Evolutionary conservation across 2,113 vertebrate species (phyloP).

Genomic region (Oreotragus oreotragus): DNA sequence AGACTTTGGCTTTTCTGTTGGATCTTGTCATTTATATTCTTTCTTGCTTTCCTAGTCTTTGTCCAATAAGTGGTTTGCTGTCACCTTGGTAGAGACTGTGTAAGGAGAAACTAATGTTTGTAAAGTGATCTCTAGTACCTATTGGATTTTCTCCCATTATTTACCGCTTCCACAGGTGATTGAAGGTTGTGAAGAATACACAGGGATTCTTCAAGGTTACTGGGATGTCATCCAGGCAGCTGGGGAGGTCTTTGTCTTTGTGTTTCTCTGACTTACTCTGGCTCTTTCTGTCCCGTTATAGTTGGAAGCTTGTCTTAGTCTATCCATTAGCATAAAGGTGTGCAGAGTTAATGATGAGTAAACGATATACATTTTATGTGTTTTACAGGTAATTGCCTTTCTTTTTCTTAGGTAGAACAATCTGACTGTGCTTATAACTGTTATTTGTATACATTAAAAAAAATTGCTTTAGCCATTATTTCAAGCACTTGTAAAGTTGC

Average conservation of each 20-base stretch:
- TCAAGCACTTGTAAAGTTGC: conserved; percentile 55
- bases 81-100: background rate
- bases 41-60: background rate
- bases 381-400: conserved; percentile 70
- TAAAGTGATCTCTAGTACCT: background rate
- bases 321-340: conserved; percentile 55
- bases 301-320: conserved; percentile 24
- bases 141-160: background rate
- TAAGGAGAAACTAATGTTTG: background rate
- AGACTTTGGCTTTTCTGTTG: background rate
- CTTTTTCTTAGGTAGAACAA: conserved; percentile 56
- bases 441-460: conserved; percentile 56
- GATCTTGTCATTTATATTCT: background rate
- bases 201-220: conserved; percentile 42
- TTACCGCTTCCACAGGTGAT: conserved; percentile 12
- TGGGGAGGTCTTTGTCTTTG: background rate
- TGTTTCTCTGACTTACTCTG: background rate
- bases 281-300: background rate
- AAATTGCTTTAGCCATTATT: conserved; percentile 68
- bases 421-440: conserved; percentile 55
- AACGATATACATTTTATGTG: conserved; percentile 62
- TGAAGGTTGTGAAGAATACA: background rate
- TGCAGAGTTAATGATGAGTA: conserved; percentile 71
- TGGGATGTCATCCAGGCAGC: background rate
- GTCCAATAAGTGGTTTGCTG: background rate